Conservation (phyloP, 2,888 invertebrate species). For the Limnephilus rhombicus region DNA sequence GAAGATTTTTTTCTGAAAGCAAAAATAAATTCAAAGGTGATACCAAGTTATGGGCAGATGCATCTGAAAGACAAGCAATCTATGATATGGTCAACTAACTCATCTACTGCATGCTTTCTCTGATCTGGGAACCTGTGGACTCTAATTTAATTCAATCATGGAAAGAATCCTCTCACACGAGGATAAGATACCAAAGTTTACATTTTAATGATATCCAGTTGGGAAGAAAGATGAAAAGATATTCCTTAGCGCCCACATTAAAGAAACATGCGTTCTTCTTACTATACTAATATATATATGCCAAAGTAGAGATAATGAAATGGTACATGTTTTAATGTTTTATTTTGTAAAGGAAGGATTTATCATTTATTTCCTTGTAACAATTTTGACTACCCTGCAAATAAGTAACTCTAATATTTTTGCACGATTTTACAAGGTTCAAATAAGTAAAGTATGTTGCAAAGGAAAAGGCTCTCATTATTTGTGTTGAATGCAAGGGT, state of each 20-base stretch:
- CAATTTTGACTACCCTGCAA: neutral
- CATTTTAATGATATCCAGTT: neutral
- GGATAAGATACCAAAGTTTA: neutral
- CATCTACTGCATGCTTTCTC: neutral
- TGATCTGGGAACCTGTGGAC: neutral
- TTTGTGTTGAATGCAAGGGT: neutral
- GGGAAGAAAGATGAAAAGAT: neutral
- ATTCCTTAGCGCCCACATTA: neutral
- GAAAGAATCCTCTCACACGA: neutral
- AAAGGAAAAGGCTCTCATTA: neutral
- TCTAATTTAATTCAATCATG: neutral
- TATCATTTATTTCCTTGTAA: neutral
- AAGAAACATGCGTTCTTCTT: neutral
- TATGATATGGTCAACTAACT: neutral
- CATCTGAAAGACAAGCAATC: slow-evolving; percentile 27
- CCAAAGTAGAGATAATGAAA: neutral
- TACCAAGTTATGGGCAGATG: slow-evolving; percentile 18
- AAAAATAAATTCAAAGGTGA: slow-evolving; percentile 73
- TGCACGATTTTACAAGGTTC: neutral
- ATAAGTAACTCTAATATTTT: neutral
- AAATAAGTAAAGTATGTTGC: neutral
- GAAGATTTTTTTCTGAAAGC: slow-evolving; percentile 93
- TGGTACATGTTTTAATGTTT: neutral
- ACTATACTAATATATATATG: neutral
- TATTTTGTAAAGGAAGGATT: neutral